Base-by-base conservation (phyloP, 1,140 invertebrate species). In the Rhagoletis pomonella region DNA sequence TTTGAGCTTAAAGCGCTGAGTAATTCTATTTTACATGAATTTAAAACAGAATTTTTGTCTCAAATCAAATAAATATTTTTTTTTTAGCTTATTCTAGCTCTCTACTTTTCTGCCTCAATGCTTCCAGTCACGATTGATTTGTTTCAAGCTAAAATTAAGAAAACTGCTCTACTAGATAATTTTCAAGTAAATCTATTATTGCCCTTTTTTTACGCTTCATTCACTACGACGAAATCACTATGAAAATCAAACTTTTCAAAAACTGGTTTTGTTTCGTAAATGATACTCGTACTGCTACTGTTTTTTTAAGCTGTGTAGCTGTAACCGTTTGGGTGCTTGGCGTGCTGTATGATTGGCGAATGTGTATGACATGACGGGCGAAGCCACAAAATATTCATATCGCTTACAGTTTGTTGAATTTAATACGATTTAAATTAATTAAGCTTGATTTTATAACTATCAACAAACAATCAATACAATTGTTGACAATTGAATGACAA, bases 401-500 rank as follows among this genome's bases (percentile, higher is more conserved):
- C 60, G 60, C 4, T 62, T 62, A 62, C 60, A 62, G 4, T 62
- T 62, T 17, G 60, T 62, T 62, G n/a, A 62, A 62, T 62, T 62
- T 62, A 62, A 62, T 62, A 62, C 60, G 60, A 62, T 62, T 62
- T 12, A 62, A 62, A 62, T 62, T 62, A 62, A 62, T 62, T 62
- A 62, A 62, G 60, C 7, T 62, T 14, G 60, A 62, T 62, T 2
- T 12, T 62, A 62, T 62, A 62, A 62, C 12, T 62, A 62, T 62
- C 12, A 62, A 62, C 60, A 62, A 62, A 62, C 60, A 62, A 62
- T 62, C 60, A 62, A n/a, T 17, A n/a, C 60, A 62, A 17, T 62
- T 62, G 60, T 62, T 62, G 60, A 62, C 60, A 62, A 62, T 62
- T 62, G 60, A 62, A 62, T 62, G 60, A 62, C 60, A 55, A 62